A percentile compares a stretch with the other conserved stretches of the same genome.
Conservation (phyloP, 2,888 invertebrate genomes). For the Pinctada fucata region DNA sequence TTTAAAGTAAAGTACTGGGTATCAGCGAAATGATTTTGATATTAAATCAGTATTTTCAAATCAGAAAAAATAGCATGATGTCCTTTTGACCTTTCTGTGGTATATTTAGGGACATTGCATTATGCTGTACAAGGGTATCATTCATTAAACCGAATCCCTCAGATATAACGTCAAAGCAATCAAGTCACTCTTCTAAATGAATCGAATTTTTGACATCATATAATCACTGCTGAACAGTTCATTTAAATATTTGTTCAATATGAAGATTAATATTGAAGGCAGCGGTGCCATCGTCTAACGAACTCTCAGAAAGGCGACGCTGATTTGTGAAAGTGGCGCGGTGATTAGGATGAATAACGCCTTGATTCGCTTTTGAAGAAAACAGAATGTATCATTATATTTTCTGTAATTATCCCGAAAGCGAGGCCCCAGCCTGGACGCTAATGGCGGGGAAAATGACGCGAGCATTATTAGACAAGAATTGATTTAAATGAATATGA, state of each 20-base stretch:
- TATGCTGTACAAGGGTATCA: no score
- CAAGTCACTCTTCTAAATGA: no score
- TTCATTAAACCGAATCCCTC: no score
- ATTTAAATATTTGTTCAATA: not conserved
- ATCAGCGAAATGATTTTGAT: no score
- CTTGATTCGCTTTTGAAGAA: not conserved
- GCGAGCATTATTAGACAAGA: slow-evolving; percentile 14
- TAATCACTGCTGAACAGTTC: not conserved
- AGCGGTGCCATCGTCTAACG: not conserved
- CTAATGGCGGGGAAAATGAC: slow-evolving; percentile 6
- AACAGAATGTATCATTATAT: slow-evolving; percentile 4
- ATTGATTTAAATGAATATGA: slow-evolving; percentile 32
- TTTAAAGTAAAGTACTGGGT: no score
- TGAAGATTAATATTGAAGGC: not conserved
- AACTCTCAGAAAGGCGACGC: not conserved
- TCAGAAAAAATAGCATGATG: no score
- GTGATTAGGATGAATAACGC: not conserved
- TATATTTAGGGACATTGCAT: no score
- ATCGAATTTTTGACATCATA: not conserved
- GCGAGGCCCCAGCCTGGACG: not conserved
- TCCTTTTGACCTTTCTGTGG: no score
- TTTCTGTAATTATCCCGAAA: not conserved
- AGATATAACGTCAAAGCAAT: no score
- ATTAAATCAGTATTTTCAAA: no score
- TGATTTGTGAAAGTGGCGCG: not conserved